Evolutionary conservation across 2,888 invertebrate species (phyloP).

Genomic region (Agriotes lineatus): DNA sequence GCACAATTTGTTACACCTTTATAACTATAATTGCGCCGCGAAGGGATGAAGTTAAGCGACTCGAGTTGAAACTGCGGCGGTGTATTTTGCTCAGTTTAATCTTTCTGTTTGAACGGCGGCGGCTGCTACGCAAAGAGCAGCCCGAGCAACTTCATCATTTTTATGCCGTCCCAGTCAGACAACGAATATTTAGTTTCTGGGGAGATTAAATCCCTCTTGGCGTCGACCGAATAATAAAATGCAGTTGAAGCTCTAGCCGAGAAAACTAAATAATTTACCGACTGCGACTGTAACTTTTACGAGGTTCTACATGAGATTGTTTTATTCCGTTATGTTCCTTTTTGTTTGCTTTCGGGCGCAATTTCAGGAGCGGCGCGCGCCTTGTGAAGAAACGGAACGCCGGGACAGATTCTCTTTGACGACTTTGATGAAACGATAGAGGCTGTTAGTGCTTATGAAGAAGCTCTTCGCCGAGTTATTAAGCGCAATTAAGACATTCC

Average conservation of each 20-base stretch:
- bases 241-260: conserved; percentile 37
- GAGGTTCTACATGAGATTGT: conserved; percentile 45
- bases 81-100: no score
- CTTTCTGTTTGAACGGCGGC: no score
- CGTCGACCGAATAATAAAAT: conserved; percentile 49
- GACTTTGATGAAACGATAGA: conserved; percentile 32
- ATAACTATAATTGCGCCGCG: no score
- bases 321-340: conserved; percentile 44
- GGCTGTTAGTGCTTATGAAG: conserved; percentile 37
- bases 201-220: conserved; percentile 46
- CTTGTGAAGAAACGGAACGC: conserved; percentile 10
- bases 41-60: no score
- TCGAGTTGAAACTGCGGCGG: no score
- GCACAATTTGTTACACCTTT: no score
- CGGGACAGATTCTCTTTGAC: conserved; percentile 30
- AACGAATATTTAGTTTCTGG: conserved; percentile 29
- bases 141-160: background rate
- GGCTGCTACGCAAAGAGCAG: background rate
- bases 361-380: conserved; percentile 5
- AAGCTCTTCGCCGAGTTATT: conserved; percentile 38
- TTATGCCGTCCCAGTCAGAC: conserved; percentile 24
- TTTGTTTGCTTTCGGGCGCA: conserved; percentile 35
- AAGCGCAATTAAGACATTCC: conserved; percentile 42
- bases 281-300: conserved; percentile 45
- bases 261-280: conserved; percentile 46